Evolutionary conservation across 2,113 vertebrate species (phyloP), one percentile per base, ranked within the genome.

Genomic region (Cyanocitta stelleri): DNA sequence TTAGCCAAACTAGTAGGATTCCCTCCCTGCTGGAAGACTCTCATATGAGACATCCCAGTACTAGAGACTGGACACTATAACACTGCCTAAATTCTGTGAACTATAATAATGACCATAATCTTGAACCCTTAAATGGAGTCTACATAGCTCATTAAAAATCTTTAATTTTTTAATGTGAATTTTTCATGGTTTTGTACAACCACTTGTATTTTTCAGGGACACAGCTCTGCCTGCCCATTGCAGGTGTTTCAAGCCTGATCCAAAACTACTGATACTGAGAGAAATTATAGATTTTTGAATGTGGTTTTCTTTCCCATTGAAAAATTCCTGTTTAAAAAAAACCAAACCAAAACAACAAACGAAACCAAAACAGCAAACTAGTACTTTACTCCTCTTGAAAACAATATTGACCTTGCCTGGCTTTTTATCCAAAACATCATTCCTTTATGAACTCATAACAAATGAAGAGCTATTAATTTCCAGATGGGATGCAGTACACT

Each of bases 41-140:
- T 83, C 3, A 0, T 0, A 0, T 11, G 39, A 93, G 52, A 48
- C 39, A 58, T 26, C 9, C n/a, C 6, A 1, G 46, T 46, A 37
- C 11, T 58, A 24, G 41, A 39, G 55, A 48, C 21, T 27, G 37
- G 46, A 54, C 13, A 21, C 7, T 12, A 1, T 10, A 55, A 32
- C 17, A 27, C 11, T 29, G 29, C 11, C 3, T 19, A 73, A 8
- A 52, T n/a, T 72, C 46, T 67, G 9, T 43, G 23, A 67, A 48
- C 8, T 78, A 8, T 24, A 74, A 35, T 13, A 81, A 68, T 14
- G 3, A 43, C 20, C 20, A 43, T 17, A 5, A 18, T 13, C 24
- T 35, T 63, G 37, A 26, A 46, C 20, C 10, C 12, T 52, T 85
- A 32, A 48, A 82, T 64, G 11, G 7, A n/a, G 63, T 81, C 30